Percentiles rank a stretch among this genome's conserved stretches.
Conservation (phyloP, 2,797 vertebrate genomes). For the Notamacropus eugenii region DNA sequence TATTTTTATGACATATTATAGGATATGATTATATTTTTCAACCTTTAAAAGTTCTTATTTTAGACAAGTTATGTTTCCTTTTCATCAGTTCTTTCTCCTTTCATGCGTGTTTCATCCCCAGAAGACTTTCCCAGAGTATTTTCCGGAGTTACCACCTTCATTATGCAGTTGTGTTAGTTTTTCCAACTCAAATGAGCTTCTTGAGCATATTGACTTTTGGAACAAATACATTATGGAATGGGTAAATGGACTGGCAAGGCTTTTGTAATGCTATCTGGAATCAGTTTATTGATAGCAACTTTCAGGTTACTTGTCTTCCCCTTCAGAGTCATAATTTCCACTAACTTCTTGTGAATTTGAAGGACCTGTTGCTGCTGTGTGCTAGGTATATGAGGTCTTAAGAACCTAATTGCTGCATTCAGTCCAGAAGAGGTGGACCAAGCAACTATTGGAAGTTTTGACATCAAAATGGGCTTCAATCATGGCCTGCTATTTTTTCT, state of each 20-base stretch:
- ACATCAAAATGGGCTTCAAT: constrained; percentile 93
- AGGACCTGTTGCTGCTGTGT: constrained; percentile 92
- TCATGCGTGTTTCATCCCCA: constrained; percentile 90
- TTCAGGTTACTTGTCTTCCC: not conserved
- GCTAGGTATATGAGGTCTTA: constrained; percentile 90
- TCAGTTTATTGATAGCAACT: not conserved
- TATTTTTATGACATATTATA: not conserved
- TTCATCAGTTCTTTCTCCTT: constrained; percentile 93
- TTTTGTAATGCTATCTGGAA: constrained; percentile 93
- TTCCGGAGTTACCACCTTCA: constrained; percentile 85
- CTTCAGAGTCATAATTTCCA: constrained; percentile 95
- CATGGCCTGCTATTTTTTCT: constrained; percentile 94
- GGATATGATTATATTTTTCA: constrained; percentile 83
- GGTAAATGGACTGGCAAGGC: constrained; percentile 95
- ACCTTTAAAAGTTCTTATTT: constrained; percentile 80
- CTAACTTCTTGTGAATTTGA: constrained; percentile 93
- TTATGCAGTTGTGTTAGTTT: constrained; percentile 94
- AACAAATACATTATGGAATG: constrained; percentile 94
- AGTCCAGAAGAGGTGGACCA: constrained; percentile 93
- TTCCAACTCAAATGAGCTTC: constrained; percentile 96
- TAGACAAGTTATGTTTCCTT: constrained; percentile 95
- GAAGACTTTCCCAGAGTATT: constrained; percentile 86
- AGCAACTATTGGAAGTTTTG: constrained; percentile 92
- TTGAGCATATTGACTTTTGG: constrained; percentile 97
- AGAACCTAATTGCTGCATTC: constrained; percentile 94